Evolutionary conservation across 2,888 invertebrate species (phyloP), one percentile per base, ranked within the genome.

Genomic region (Phlogophora meticulosa): DNA sequence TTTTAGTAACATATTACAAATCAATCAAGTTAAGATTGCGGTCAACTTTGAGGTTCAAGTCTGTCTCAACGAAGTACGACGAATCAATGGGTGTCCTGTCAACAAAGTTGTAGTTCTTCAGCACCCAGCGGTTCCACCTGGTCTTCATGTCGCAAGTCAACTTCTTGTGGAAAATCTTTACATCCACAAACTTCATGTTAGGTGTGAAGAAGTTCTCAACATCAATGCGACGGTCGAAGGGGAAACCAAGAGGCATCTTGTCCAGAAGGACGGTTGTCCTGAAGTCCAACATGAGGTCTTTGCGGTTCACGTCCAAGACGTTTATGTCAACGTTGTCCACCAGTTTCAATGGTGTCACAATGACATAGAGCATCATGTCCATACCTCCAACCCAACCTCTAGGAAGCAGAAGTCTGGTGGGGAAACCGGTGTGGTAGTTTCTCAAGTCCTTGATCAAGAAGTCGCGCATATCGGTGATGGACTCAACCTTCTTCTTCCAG

Each of bases 361-460:
- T 96, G 57, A 97, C 96, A 91, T 96, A 97, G 49, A 97, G 81
- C 85, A 96, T 94, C 95, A 96, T 96, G 28, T 96, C 95, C 92
- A 97, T 93, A 58, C 98, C 98, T 68, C 96, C 96, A 58, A 93
- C 91, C 76, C 90, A 96, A 86, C 98, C 98, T 84, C 95, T 97
- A 46, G 98, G 98, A 59, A 98, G 92, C 45, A 98, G 88, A 48
- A 98, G 93, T 81, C 97, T 97, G 32, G 96, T 95, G 3, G 98
- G 98, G 96, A 97, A 97, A 57, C 97, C 97, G 72, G 96, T 97
- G 84, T 97, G 94, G 78, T 94, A 91, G 85, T 95, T 94, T 59
- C 86, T 94, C 52, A 94, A 78, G 67, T 94, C 94, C 77, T 92
- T 93, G 0, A 81, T 38, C 2, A 91, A 76, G 15, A 93, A 53